Conservation (phyloP, 2,888 invertebrate species). For the Labia minor region DNA sequence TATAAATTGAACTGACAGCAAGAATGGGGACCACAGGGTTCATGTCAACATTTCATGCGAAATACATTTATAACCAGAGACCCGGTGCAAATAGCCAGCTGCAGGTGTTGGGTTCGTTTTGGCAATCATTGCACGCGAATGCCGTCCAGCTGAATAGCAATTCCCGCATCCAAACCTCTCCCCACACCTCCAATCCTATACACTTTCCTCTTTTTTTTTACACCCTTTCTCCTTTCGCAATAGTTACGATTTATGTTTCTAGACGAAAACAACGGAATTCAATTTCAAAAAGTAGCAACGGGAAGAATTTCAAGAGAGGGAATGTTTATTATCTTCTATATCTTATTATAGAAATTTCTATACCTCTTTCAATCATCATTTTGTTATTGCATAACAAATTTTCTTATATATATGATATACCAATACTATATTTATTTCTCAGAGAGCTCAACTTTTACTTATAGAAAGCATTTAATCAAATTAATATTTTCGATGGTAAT, state of each 20-base stretch:
- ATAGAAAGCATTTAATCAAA: too few relatives aligned
- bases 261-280: not conserved
- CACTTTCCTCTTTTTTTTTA: not conserved
- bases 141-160: not conserved
- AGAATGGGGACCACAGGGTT: constrained; percentile 9
- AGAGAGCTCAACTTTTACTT: too few relatives aligned
- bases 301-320: too few relatives aligned
- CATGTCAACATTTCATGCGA: constrained; percentile 13
- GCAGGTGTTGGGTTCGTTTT: not conserved
- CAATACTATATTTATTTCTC: too few relatives aligned
- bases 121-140: constrained; percentile 1
- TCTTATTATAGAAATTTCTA: too few relatives aligned
- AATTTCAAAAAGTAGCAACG: too few relatives aligned
- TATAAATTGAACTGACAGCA: not conserved
- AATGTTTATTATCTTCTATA: too few relatives aligned
- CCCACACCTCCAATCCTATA: not conserved
- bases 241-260: constrained; percentile 13
- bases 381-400: too few relatives aligned
- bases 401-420: too few relatives aligned
- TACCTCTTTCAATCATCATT: too few relatives aligned
- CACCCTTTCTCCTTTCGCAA: not conserved
- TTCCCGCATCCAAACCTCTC: too few relatives aligned
- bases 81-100: not conserved
- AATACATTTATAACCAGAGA: constrained; percentile 3
- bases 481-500: too few relatives aligned